Conservation (phyloP, 2,113 vertebrate genomes). For the Periophthalmodon schlosseri region DNA sequence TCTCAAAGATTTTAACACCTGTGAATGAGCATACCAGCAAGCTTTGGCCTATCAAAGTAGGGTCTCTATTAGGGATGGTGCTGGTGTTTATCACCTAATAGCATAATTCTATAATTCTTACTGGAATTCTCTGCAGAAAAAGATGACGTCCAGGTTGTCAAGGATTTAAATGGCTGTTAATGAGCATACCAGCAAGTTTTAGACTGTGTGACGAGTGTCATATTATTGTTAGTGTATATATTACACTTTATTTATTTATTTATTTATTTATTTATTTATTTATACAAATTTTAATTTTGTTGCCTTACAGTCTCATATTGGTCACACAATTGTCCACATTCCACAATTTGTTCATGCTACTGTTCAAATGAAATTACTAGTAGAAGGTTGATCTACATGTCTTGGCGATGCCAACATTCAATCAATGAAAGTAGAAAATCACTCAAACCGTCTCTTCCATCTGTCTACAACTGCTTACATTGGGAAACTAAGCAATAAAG, state of each 20-base stretch:
- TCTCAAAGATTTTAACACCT: background rate
- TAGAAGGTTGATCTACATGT: background rate
- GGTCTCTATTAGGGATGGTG: background rate
- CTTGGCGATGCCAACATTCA: background rate
- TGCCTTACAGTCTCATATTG: too few species aligned
- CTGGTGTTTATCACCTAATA: too few species aligned
- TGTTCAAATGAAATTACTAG: background rate
- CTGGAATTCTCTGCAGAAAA: too few species aligned
- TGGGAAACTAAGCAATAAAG: background rate
- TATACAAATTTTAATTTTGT: background rate
- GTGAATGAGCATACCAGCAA: background rate
- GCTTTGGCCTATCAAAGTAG: background rate
- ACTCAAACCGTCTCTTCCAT: background rate
- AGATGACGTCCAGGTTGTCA: too few species aligned
- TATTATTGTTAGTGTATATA: too few species aligned
- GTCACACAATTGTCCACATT: background rate
- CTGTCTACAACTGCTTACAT: background rate
- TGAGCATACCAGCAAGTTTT: too few species aligned
- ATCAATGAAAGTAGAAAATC: background rate
- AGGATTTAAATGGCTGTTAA: too few species aligned
- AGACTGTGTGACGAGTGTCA: too few species aligned
- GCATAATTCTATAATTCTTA: too few species aligned
- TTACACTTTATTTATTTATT: too few species aligned
- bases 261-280: background rate
- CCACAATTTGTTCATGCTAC: too few species aligned